A percentile compares a stretch with the other conserved stretches of the same genome.
Evolutionary conservation across 2,888 invertebrate species (phyloP).

Genomic region (Diaprepes abbreviatus): DNA sequence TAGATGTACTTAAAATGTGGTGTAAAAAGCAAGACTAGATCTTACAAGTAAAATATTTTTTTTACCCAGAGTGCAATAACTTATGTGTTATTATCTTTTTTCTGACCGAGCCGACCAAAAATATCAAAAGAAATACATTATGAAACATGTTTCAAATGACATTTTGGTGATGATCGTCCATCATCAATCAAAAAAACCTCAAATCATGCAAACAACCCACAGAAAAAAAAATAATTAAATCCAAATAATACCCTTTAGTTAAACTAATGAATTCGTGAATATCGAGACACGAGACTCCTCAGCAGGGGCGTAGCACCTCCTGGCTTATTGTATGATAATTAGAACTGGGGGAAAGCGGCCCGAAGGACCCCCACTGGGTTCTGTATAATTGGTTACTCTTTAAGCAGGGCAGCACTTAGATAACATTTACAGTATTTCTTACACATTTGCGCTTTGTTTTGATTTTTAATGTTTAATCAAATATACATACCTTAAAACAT

Average conservation of each 20-base stretch:
- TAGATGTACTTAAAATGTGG: no score
- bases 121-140: not conserved
- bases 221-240: constrained; percentile 47
- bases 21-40: no score
- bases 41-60: no score
- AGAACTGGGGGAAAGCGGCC: constrained; percentile 61
- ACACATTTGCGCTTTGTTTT: no score
- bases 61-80: no score
- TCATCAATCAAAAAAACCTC: constrained; percentile 44
- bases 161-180: not conserved
- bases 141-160: constrained; percentile 1
- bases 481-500: no score
- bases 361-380: constrained; percentile 55
- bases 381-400: constrained; percentile 44
- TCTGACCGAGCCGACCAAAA: no score
- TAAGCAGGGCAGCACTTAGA: constrained; percentile 26
- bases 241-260: constrained; percentile 46
- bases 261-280: constrained; percentile 50
- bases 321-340: constrained; percentile 64
- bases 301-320: constrained; percentile 63
- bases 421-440: no score
- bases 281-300: constrained; percentile 58
- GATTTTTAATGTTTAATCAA: no score
- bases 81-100: no score
- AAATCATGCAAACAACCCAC: constrained; percentile 44